Evolutionary conservation across 1,140 invertebrate genomes (phyloP).

Genomic region (Drosophila neocordata): DNA sequence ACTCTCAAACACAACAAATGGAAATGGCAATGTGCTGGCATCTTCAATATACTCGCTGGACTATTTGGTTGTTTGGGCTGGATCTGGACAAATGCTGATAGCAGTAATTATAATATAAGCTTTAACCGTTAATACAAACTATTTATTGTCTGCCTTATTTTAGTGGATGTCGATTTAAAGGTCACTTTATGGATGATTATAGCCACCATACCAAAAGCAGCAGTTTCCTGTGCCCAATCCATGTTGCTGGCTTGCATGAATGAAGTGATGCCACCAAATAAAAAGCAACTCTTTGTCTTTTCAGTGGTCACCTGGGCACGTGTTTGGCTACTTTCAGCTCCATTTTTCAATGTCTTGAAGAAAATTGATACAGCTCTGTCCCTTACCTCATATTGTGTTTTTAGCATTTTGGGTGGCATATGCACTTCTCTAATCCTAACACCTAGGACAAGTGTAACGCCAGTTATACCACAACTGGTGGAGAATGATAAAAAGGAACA

Average conservation of each 20-base stretch:
- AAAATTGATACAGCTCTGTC: conserved; percentile 73
- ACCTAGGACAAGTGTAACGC: conserved; percentile 44
- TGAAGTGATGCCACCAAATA: conserved; percentile 71
- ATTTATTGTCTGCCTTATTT: not conserved
- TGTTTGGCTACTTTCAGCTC: conserved; percentile 72
- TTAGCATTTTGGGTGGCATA: conserved; percentile 75
- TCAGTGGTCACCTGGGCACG: conserved; percentile 79
- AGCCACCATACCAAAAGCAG: conserved; percentile 73
- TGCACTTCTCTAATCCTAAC: conserved; percentile 71
- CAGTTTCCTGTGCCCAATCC: conserved; percentile 75
- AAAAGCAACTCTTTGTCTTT: conserved; percentile 74
- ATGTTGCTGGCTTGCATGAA: conserved; percentile 78
- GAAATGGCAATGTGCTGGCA: conserved; percentile 78
- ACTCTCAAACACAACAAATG: conserved; percentile 74
- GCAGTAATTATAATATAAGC: conserved; percentile 32
- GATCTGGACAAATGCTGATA: conserved; percentile 59
- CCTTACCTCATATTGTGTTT: conserved; percentile 66
- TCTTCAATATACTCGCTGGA: conserved; percentile 82
- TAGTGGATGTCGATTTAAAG: conserved; percentile 72
- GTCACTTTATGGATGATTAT: conserved; percentile 80
- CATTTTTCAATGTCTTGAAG: conserved; percentile 77
- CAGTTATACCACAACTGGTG: conserved; percentile 33
- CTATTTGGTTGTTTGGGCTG: conserved; percentile 79
- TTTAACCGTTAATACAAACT: not conserved
- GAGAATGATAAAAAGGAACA: conserved; percentile 58